Evolutionary conservation across 2,888 invertebrate species (phyloP), one percentile per base, ranked within the genome.

Genomic region (Diarsia mendica): DNA sequence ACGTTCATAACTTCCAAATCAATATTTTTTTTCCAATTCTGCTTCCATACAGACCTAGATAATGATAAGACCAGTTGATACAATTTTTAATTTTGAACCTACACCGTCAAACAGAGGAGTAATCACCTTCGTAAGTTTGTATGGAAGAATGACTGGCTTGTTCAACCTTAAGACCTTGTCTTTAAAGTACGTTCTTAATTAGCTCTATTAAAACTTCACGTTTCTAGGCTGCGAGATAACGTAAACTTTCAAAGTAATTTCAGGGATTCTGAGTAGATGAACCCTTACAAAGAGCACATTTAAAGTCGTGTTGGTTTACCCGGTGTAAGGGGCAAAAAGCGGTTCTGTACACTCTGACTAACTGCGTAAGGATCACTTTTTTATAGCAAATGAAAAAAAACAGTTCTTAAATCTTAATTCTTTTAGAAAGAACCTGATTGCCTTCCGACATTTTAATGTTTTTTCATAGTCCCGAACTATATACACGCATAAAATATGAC

Each of bases 191-290:
- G 46, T 60, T 60, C 23, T 39, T 65, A 66, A 75, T 81, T 75
- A 81, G 65, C 44, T 55, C 23, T 20, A 64, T 72, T 60, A 79
- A 70, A 75, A 75, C 71, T 66, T 66, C 20, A 20, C 2, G 33
- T 48, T 18, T 44, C 28, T 48, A 61, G 39, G 11, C 46, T 48
- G 15, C 20, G 10, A 80, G 51, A 63, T 81, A 53, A 39, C 39
- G 55, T 53, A 11, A 64, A 53, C 23, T 65, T 39, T 48, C 28
- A 20, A 39, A 75, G 58, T 75, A 48, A 79, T 70, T 58, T 60
- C 58, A 60, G 3, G 44, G 44, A 58, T 49, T 58, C 33, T 46
- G 23, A 72, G 33, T 15, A 23, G 20, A 78, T 49, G 4, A 20
- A 20, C 13, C 4, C 8, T 58, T 23, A 8, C 28, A 58, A 49